Evolutionary conservation across 2,888 invertebrate genomes (phyloP).

Genomic region (Oscheius sp.): DNA sequence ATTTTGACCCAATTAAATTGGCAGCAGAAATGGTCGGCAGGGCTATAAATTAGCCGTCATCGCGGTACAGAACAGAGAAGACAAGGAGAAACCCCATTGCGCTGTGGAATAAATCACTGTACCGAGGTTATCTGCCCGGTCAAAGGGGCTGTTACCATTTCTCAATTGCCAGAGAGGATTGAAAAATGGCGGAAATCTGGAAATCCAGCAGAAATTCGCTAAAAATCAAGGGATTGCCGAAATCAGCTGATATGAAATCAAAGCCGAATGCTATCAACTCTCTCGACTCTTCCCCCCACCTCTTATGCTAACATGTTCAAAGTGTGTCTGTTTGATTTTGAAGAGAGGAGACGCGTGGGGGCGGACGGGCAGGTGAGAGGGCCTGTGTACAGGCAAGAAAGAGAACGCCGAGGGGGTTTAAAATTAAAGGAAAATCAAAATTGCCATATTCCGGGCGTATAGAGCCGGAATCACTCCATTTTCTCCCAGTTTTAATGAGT

Average conservation of each 20-base stretch:
- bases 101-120: background rate
- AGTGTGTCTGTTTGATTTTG: no score
- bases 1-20: background rate
- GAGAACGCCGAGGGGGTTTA: background rate
- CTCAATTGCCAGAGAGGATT: no score
- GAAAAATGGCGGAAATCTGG: no score
- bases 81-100: background rate
- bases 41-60: background rate
- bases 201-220: background rate
- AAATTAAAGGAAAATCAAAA: background rate
- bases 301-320: no score
- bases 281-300: background rate
- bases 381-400: background rate
- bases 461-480: no score
- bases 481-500: no score
- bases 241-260: background rate
- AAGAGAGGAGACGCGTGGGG: no score
- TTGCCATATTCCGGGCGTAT: no score
- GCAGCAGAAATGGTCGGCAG: background rate
- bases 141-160: background rate
- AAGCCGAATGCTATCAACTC: background rate
- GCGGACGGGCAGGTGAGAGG: background rate
- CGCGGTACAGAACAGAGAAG: slow-evolving; percentile 2
- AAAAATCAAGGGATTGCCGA: background rate
- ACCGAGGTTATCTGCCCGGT: background rate